Percentiles rank a stretch among this genome's conserved stretches.
phyloP scores from a whole-genome alignment of 2,888 invertebrate species.

The Pterobdella sp. region DNA sequence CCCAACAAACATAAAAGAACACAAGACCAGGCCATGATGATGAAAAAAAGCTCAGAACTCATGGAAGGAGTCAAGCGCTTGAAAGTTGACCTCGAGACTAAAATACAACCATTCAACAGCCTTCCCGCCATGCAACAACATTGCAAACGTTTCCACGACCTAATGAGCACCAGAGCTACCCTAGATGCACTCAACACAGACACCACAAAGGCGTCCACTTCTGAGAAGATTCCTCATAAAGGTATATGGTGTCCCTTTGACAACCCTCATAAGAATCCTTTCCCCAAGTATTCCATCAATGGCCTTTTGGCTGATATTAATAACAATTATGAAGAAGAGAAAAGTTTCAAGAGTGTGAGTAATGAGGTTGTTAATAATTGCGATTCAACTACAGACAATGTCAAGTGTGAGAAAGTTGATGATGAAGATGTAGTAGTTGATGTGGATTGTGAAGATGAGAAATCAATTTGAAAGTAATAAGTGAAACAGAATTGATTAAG shows the following conservation, averaged over 20 bases:
- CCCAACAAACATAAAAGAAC: constrained; percentile 32
- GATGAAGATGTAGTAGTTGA: no score
- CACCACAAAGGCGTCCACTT: no score
- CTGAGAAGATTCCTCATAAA: no score
- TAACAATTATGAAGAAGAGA: background rate
- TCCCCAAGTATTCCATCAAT: background rate
- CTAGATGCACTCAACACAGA: no score
- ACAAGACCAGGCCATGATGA: background rate
- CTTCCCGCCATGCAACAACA: background rate
- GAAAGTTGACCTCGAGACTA: background rate
- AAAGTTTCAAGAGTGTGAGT: background rate
- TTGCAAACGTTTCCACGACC: background rate
- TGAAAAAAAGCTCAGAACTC: background rate
- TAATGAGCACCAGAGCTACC: background rate
- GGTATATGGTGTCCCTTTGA: no score
- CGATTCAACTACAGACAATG: background rate
- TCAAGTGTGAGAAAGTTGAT: no score
- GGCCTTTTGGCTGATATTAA: background rate
- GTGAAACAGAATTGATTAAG: no score
- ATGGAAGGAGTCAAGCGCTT: background rate
- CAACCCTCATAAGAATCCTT: background rate
- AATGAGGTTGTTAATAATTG: background rate
- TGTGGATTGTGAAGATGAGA: no score
- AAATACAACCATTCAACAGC: background rate
- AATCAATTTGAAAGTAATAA: no score